Conservation (phyloP, 2,888 invertebrate genomes). For the Trachelus stipa region DNA sequence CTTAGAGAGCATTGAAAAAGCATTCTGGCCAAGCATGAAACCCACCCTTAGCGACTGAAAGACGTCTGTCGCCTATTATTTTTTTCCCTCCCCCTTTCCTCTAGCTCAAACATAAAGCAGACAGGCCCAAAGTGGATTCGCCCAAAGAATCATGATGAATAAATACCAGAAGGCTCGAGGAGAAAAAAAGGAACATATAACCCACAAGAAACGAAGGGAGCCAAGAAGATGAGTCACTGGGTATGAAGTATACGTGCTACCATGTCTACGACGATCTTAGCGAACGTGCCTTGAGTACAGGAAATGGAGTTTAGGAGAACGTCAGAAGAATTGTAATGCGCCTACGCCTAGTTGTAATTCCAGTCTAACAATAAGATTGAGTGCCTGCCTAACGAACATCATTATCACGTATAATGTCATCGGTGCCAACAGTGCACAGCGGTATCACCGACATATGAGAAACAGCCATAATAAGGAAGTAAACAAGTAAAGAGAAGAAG, state of each 20-base stretch:
- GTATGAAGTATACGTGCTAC: background rate
- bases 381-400: too few species aligned
- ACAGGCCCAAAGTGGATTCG: background rate
- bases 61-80: background rate
- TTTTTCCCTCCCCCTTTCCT: background rate
- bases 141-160: background rate
- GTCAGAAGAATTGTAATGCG: background rate
- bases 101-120: background rate
- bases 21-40: background rate
- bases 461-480: background rate
- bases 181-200: background rate
- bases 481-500: background rate
- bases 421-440: background rate
- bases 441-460: background rate
- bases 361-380: too few species aligned
- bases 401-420: background rate
- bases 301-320: background rate
- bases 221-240: background rate
- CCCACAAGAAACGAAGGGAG: background rate
- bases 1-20: too few species aligned
- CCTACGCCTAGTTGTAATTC: background rate
- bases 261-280: background rate
- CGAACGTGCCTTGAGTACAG: background rate
- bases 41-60: background rate
- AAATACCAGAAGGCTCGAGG: background rate